Conservation (phyloP, 2,888 invertebrate species). For the Hymenopus coronatus region DNA sequence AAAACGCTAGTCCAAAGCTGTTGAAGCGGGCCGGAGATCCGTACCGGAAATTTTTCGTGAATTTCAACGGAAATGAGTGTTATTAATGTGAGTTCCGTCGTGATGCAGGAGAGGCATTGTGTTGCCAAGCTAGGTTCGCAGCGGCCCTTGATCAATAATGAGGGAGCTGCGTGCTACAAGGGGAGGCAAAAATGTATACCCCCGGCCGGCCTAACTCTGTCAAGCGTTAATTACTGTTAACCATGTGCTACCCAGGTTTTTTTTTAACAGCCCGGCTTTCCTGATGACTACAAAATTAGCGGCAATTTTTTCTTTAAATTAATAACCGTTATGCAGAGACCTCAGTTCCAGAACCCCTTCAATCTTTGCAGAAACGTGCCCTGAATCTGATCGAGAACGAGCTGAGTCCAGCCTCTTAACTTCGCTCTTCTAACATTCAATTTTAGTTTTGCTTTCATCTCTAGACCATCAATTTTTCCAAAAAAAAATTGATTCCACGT, state of each 20-base stretch:
- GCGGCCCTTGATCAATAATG: background rate
- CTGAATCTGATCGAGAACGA: background rate
- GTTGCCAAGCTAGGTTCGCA: background rate
- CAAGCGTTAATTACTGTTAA: background rate
- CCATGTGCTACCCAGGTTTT: background rate
- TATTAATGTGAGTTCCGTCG: background rate
- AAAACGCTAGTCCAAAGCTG: background rate
- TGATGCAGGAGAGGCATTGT: background rate
- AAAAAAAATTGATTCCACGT: no score
- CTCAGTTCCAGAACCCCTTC: background rate
- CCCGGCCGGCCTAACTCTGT: background rate
- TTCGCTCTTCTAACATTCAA: background rate
- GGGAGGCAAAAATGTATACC: background rate
- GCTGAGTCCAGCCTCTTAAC: background rate
- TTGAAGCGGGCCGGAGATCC: background rate
- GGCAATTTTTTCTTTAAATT: background rate
- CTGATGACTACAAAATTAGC: background rate
- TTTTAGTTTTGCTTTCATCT: background rate
- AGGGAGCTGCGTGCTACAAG: background rate
- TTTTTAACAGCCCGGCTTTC: background rate
- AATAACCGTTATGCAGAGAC: background rate
- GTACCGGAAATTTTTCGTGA: background rate
- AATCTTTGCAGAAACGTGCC: background rate
- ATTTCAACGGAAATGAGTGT: background rate
- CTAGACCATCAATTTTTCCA: background rate